Percentiles rank a stretch among this genome's conserved stretches.
These are phyloP conservation scores for Zaprionus obscuricornis DNA, from an alignment of 2,888 invertebrate species.

Conservation along the genomic window DNA sequence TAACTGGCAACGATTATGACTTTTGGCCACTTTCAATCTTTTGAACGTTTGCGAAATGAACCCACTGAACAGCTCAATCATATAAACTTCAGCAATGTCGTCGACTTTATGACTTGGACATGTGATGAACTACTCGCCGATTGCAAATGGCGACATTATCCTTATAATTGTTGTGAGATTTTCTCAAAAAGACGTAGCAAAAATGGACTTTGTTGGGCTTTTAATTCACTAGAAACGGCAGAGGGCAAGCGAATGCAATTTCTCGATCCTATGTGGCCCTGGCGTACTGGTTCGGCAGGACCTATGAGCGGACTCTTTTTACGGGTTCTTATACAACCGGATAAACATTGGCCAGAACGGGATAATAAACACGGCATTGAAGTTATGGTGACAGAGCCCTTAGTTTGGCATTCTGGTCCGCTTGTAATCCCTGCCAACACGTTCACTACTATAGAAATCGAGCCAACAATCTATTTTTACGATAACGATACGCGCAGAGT, in stretches of 20 bases:
- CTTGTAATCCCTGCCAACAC: constrained; percentile 74
- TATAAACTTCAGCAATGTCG: constrained; percentile 79
- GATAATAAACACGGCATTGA: constrained; percentile 67
- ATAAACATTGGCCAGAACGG: constrained; percentile 69
- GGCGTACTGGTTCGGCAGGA: constrained; percentile 71
- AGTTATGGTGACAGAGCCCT: constrained; percentile 77
- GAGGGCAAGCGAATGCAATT: constrained; percentile 62
- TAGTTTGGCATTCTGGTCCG: constrained; percentile 73
- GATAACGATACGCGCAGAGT: constrained; percentile 76
- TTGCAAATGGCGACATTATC: constrained; percentile 83
- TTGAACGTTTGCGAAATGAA: constrained; percentile 55
- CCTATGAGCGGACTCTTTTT: constrained; percentile 67
- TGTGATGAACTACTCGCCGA: constrained; percentile 82
- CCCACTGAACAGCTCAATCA: constrained; percentile 65
- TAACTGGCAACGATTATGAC: constrained; percentile 80
- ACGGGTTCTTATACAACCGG: constrained; percentile 64
- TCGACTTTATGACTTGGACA: constrained; percentile 79
- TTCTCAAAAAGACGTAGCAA: constrained; percentile 83
- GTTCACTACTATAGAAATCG: constrained; percentile 70
- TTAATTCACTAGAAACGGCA: constrained; percentile 82
- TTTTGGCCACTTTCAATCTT: constrained; percentile 78
- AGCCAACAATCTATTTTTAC: constrained; percentile 78
- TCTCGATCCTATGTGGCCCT: constrained; percentile 72
- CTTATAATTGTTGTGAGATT: constrained; percentile 83
- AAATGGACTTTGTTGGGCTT: constrained; percentile 84